Evolutionary conservation across 2,888 invertebrate species (phyloP), one percentile per base, ranked within the genome.

Genomic region (Scaptomyza cyrtandrae): DNA sequence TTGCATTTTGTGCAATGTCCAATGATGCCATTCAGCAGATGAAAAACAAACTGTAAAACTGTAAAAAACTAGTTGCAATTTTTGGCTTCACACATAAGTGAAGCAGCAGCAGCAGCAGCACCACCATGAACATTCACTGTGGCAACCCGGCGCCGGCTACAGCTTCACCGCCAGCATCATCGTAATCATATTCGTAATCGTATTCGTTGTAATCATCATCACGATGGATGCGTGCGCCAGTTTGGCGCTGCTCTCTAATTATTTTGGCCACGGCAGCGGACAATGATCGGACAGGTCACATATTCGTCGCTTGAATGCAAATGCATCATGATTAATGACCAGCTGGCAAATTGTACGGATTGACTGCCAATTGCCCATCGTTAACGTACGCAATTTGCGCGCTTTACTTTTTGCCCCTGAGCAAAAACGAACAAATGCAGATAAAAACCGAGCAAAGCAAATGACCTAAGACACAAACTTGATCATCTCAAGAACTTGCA

Each of bases 281-380:
- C 73, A 86, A 82, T 80, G 86, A 86, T 80, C 71, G 49, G 54
- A 45, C 69, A 63, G 78, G 78, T 74, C 83, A 56, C 52, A 60
- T 58, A 58, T 44, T 37, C 27, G 29, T 44, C 27, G 41, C 49
- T 43, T 39, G 41, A 29, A 72, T 86, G 85, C 88, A 82, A 88
- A 85, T 85, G 74, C 74, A 83, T 66, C 63, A 68, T 86, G 77
- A 86, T 88, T 88, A 56, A 88, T 82, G 86, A 60, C 60, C 33
- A 3, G 7, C 24, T 45, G 39, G 16, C 59, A 46, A 58, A 59
- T 62, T 44, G 54, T 27, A 33, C 55, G 46, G 58, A 53, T 71
- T 50, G 46, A 65, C 83, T 66, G 71, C 45, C 67, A 78, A 77
- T 61, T 73, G 78, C 48, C 76, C 76, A 68, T 68, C 72, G 80